Conservation (phyloP, 2,797 vertebrate species). For the Mormyrops attenuatus region DNA sequence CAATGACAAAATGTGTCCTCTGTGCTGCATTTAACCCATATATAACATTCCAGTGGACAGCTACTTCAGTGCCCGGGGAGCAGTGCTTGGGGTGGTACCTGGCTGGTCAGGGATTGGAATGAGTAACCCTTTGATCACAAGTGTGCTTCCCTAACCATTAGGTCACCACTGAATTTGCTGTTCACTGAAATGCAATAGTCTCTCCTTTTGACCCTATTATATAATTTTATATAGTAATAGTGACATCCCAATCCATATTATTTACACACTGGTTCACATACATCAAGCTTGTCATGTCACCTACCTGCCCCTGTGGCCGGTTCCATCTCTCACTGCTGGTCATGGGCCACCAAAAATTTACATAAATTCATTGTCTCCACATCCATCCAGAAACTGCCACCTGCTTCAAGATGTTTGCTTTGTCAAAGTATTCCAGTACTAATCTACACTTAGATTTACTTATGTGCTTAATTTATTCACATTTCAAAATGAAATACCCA, state of each 20-base stretch:
- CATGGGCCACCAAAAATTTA: not conserved
- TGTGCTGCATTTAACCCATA: not conserved
- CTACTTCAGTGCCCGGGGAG: not conserved
- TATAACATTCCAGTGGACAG: not conserved
- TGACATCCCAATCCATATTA: not conserved
- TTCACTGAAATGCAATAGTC: not conserved
- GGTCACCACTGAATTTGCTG: not conserved
- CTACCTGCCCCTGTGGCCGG: not conserved
- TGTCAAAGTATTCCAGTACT: not conserved
- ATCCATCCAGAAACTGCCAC: not conserved
- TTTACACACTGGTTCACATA: too few relatives aligned
- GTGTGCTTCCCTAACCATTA: not conserved
- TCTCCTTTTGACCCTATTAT: not conserved
- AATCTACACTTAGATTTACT: not conserved
- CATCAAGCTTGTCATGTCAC: not conserved
- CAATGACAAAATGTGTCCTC: not conserved
- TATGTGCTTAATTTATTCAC: not conserved
- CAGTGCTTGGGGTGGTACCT: not conserved
- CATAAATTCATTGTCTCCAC: not conserved
- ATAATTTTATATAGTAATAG: not conserved
- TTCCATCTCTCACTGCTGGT: not conserved
- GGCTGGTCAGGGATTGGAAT: not conserved
- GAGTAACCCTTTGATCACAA: not conserved
- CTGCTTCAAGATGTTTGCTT: not conserved
- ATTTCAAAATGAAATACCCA: not conserved